Percentiles rank a stretch among this genome's conserved stretches.
These are phyloP conservation scores for Cabera pusaria DNA, from an alignment of 2,888 invertebrate species.

Conservation along the genomic window DNA sequence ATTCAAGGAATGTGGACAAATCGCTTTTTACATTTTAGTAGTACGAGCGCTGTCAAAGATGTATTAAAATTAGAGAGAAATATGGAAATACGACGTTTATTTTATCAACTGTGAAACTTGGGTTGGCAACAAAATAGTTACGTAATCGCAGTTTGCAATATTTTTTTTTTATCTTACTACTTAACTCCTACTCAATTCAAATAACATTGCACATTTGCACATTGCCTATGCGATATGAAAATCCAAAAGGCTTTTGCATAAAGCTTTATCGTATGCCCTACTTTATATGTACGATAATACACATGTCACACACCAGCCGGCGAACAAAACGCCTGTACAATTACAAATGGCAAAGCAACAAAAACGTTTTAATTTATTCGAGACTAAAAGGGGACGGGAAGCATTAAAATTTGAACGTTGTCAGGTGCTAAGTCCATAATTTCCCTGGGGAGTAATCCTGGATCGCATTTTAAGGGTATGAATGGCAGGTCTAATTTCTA, in stretches of 20 bases:
- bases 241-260: slow-evolving; percentile 1
- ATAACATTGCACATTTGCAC: slow-evolving; percentile 1
- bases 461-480: slow-evolving; percentile 78
- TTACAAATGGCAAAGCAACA: slow-evolving; percentile 49
- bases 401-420: slow-evolving; percentile 81
- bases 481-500: slow-evolving; percentile 73
- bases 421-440: slow-evolving; percentile 83
- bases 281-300: slow-evolving; percentile 18
- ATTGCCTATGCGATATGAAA: slow-evolving; percentile 12
- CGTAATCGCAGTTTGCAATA: too few species aligned
- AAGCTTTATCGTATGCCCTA: slow-evolving; percentile 11
- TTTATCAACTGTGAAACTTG: too few species aligned
- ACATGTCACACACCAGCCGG: slow-evolving; percentile 21
- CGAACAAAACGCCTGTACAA: slow-evolving; percentile 37
- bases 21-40: too few species aligned
- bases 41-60: too few species aligned
- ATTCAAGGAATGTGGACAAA: too few species aligned
- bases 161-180: too few species aligned
- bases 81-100: too few species aligned
- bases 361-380: slow-evolving; percentile 74
- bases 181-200: not conserved
- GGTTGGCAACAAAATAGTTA: too few species aligned
- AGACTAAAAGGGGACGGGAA: slow-evolving; percentile 54
- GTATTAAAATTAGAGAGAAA: too few species aligned
- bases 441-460: slow-evolving; percentile 77